Base-by-base conservation (phyloP, 2,797 vertebrate species). In the Hippoglossus hippoglossus region DNA sequence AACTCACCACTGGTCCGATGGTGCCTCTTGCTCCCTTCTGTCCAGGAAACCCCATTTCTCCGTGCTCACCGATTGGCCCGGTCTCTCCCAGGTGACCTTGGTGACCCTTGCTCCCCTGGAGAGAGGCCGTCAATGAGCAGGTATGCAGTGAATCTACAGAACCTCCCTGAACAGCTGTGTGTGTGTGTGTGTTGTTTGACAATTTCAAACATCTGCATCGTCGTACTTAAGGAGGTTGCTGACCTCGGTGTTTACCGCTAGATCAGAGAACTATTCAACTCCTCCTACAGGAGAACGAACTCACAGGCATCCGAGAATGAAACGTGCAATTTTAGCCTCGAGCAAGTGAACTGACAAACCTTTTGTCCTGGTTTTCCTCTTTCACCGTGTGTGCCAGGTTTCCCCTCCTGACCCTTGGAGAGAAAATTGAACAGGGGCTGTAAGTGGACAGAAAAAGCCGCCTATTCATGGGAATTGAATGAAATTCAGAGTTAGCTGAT, bases 1-100 rank as follows among this genome's bases (percentile, higher is more conserved):
- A 81, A 52, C 68, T 94, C 93, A 99, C 98, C 96, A 90, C 90
- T 47, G 95, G 92, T 85, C 98, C 98, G 15, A 94, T 94, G 72
- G 96, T 97, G 92, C 98, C 98, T 93, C 98, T 95, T 31, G 95
- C 94, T 87, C 96, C 98, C 84, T 98, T 99, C 34, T 94, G 97
- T 73, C 98, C 98, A 55, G 94, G 92, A 80, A 94, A 97, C 21
- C 98, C 98, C 49, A 80, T 87, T 0, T 93, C 90, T 65, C 97
- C 97, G 1, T 66, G 90, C 63, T 95, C 95, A 51, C 97, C 97
- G 8, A 93, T 84, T 58, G 88, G 34, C 47, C 98, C 98, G 0
- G 87, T 94, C 86, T 97, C 96, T 0, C 98, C 98, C 5, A 96
- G 93, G 72, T 97, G 93, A 87, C 98, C 97, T 89, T 95, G 95